Conservation (phyloP, 2,888 invertebrate genomes). For the Scrobipalpa atriplicella region DNA sequence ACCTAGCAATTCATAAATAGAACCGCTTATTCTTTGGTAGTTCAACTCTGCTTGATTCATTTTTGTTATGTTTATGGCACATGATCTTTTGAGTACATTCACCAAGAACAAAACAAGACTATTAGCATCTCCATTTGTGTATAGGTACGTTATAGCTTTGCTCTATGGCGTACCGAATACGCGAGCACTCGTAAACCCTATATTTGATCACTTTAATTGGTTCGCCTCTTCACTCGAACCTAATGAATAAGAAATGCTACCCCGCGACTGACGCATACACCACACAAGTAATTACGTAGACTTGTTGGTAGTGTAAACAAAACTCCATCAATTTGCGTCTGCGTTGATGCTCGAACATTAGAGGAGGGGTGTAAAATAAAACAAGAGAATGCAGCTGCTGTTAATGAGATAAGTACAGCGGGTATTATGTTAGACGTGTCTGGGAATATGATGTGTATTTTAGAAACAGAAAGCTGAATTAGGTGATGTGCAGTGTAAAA, state of each 20-base stretch:
- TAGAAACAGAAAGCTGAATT: background rate
- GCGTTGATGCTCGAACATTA: conserved; percentile 31
- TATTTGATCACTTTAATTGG: conserved; percentile 66
- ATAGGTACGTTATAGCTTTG: background rate
- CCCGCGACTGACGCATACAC: conserved; percentile 46
- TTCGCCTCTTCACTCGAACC: conserved; percentile 48
- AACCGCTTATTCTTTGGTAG: no score
- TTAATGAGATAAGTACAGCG: conserved; percentile 22
- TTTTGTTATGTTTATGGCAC: no score
- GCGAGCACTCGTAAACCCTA: conserved; percentile 35
- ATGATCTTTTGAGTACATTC: no score
- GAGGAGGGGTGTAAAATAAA: conserved; percentile 29
- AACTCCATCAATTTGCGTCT: conserved; percentile 62
- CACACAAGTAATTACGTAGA: conserved; percentile 61
- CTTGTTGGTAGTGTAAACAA: conserved; percentile 65
- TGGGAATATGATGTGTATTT: conserved; percentile 12
- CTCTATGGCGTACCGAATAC: conserved; percentile 16
- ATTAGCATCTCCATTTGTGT: background rate
- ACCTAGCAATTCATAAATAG: no score
- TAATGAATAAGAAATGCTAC: conserved; percentile 60
- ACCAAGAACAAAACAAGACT: background rate
- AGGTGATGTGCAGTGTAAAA: background rate
- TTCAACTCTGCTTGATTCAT: no score
- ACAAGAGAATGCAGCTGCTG: conserved; percentile 25
- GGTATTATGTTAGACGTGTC: conserved; percentile 20